phyloP scores from a whole-genome alignment of 2,797 vertebrate genomes.

The Darevskia nairensis region DNA sequence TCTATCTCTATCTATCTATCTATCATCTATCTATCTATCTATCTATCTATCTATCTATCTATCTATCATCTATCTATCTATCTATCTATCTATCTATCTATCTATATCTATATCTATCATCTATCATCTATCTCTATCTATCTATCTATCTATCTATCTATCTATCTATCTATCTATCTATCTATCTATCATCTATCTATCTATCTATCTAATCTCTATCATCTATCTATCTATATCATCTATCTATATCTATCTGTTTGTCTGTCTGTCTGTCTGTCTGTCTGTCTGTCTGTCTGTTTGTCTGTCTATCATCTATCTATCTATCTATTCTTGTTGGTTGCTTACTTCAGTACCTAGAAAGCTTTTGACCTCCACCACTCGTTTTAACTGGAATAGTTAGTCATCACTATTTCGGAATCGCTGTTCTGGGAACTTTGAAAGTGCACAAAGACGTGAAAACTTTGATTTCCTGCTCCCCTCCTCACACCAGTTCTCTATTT shows the following conservation, averaged over 20 bases:
- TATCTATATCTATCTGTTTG: no score
- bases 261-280: no score
- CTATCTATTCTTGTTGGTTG: background rate
- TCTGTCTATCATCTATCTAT: background rate
- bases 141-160: background rate
- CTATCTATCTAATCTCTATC: no score
- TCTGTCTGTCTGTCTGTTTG: no score
- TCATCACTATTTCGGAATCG: background rate
- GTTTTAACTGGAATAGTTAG: background rate
- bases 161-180: background rate
- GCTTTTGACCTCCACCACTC: background rate
- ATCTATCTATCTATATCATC: no score
- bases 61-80: background rate
- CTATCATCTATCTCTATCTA: no score
- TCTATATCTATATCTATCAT: no score
- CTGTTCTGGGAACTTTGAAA: background rate
- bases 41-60: no score
- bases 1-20: no score
- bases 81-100: no score
- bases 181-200: no score
- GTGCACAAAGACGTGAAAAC: constrained; percentile 37
- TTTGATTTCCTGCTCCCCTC: constrained; percentile 45
- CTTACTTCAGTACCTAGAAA: background rate
- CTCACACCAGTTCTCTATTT: constrained; percentile 51
- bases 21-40: no score